These are phyloP conservation scores for Picathartes gymnocephalus DNA, from an alignment of 2,113 vertebrate species.

Conservation along the genomic window DNA sequence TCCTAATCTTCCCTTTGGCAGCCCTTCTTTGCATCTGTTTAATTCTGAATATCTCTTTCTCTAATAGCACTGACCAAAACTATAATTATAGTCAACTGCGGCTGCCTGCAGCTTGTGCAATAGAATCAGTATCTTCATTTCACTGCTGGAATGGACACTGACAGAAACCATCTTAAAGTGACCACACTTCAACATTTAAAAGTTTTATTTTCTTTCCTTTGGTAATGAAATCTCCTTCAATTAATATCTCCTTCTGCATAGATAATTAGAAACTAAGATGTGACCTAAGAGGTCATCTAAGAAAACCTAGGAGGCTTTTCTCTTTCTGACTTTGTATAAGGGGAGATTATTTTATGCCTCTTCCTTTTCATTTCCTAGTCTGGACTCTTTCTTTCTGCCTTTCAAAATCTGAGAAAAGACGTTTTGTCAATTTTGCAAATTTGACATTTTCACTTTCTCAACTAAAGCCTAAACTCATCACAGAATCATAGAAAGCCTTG, in stretches of 20 bases:
- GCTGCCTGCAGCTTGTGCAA: background rate
- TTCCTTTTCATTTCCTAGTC: background rate
- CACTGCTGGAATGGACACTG: background rate
- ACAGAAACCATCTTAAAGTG: background rate
- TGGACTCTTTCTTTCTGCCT: background rate
- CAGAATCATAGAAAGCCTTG: background rate
- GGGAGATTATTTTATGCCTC: background rate
- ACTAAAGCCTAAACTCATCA: background rate
- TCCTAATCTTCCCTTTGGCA: background rate
- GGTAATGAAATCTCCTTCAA: background rate
- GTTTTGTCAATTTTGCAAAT: background rate
- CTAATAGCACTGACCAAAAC: background rate
- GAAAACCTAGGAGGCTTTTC: background rate
- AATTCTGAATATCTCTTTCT: background rate
- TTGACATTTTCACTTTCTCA: background rate
- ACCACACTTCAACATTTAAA: background rate
- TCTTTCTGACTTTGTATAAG: background rate
- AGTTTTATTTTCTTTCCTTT: background rate
- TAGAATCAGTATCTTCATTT: background rate
- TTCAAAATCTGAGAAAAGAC: background rate
- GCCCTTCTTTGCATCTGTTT: constrained; percentile 27
- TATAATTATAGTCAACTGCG: background rate
- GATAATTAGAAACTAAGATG: background rate
- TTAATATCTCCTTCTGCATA: background rate
- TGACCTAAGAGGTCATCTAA: background rate